These are phyloP conservation scores for Ophioninae sp. DNA, from an alignment of 2,888 invertebrate species.

Conservation along the genomic window DNA sequence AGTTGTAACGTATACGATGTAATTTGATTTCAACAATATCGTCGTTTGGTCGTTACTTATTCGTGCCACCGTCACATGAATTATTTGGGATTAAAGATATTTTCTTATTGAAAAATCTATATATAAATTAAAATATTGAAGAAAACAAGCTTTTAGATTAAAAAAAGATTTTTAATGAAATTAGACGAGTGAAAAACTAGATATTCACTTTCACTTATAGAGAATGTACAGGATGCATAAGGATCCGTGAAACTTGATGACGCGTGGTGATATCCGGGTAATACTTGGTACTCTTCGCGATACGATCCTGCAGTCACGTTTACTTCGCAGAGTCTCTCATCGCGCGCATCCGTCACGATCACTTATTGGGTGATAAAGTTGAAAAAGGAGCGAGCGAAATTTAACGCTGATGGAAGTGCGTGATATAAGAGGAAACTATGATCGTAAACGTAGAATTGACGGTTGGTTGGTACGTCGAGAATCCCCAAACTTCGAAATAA, in stretches of 20 bases:
- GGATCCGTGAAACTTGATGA: slow-evolving; percentile 25
- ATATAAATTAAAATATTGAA: too few species aligned
- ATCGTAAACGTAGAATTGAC: slow-evolving; percentile 17
- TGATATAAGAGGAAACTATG: neutral
- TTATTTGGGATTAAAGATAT: too few species aligned
- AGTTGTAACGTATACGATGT: too few species aligned
- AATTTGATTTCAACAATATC: too few species aligned
- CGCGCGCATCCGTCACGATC: neutral
- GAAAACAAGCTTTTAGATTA: too few species aligned
- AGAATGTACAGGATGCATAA: neutral
- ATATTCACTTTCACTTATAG: neutral
- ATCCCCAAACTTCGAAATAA: slow-evolving; percentile 36
- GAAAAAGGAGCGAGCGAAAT: slow-evolving; percentile 2
- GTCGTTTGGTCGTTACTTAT: too few species aligned
- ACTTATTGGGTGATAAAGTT: slow-evolving; percentile 33
- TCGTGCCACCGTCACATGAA: too few species aligned
- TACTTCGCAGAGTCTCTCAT: neutral
- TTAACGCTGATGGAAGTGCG: slow-evolving; percentile 6
- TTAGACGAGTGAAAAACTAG: neutral
- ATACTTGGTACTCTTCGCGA: neutral
- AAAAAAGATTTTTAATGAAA: too few species aligned
- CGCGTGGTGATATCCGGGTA: neutral
- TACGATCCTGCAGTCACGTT: neutral
- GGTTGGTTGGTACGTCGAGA: slow-evolving; percentile 24
- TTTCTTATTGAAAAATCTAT: too few species aligned